These are phyloP conservation scores for Sciaenops ocellatus DNA, from an alignment of 2,797 vertebrate species.

Conservation along the genomic window DNA sequence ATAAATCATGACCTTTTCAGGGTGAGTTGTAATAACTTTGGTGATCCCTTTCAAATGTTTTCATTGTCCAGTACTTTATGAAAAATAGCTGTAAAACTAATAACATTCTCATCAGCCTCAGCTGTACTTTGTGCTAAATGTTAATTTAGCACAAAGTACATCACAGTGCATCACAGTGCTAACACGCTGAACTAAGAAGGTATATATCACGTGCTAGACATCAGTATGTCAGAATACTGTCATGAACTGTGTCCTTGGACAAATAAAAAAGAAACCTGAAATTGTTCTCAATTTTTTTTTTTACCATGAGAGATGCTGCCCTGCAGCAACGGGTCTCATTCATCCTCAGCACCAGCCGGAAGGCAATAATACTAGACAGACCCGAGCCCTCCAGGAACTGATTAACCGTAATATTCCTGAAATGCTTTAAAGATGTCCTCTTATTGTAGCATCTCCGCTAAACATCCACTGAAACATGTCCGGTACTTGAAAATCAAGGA, in stretches of 20 bases:
- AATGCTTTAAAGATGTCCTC: not conserved
- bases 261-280: constrained; percentile 6
- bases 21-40: no score
- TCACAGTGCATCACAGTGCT: no score
- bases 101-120: not conserved
- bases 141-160: not conserved
- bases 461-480: constrained; percentile 15
- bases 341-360: not conserved
- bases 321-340: constrained; percentile 1
- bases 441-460: constrained; percentile 7
- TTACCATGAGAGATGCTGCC: not conserved
- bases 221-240: no score
- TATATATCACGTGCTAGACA: not conserved
- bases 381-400: constrained; percentile 3
- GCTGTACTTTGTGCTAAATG: not conserved
- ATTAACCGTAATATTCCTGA: not conserved
- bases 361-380: constrained; percentile 10
- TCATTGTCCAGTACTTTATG: not conserved
- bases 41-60: no score
- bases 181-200: not conserved
- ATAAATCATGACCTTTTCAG: not conserved
- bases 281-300: constrained; percentile 10
- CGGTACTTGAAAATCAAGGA: not conserved
- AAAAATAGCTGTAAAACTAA: not conserved
- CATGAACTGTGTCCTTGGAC: not conserved